Evolutionary conservation across 2,797 vertebrate genomes (phyloP).

Genomic region (Loris lydekkerianus): DNA sequence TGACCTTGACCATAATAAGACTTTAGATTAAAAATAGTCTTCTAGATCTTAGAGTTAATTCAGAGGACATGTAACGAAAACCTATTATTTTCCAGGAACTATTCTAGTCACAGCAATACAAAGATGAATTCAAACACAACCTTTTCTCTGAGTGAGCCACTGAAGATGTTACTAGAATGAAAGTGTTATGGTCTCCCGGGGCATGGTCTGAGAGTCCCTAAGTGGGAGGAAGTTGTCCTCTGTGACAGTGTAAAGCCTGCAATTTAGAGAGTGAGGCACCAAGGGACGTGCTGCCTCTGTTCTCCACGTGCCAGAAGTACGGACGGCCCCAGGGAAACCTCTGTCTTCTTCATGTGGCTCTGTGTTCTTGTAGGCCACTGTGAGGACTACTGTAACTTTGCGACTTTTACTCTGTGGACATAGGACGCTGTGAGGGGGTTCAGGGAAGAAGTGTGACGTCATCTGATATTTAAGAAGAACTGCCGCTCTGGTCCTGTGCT

Average conservation of each 20-base stretch:
- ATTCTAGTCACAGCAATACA: neutral
- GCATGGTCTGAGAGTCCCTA: neutral
- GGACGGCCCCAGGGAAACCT: neutral
- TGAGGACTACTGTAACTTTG: neutral
- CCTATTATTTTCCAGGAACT: neutral
- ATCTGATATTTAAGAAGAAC: neutral
- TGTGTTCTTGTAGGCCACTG: neutral
- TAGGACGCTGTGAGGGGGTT: neutral
- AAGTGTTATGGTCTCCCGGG: neutral
- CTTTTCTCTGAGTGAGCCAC: neutral
- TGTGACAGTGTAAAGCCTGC: neutral
- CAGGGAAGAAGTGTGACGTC: neutral
- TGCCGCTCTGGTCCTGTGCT: neutral
- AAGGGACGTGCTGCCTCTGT: neutral
- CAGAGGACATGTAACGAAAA: neutral
- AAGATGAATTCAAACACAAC: neutral
- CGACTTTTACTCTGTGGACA: neutral
- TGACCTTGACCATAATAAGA: neutral
- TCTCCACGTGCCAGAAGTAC: neutral
- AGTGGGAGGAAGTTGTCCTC: neutral
- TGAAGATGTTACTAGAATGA: neutral
- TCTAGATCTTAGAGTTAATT: constrained; percentile 39
- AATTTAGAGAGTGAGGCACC: neutral
- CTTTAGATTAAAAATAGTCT: constrained; percentile 7
- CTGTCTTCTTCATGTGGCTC: neutral